These are phyloP conservation scores for Prostheceraeus crozeri DNA, from an alignment of 2,888 invertebrate genomes.

Conservation along the genomic window DNA sequence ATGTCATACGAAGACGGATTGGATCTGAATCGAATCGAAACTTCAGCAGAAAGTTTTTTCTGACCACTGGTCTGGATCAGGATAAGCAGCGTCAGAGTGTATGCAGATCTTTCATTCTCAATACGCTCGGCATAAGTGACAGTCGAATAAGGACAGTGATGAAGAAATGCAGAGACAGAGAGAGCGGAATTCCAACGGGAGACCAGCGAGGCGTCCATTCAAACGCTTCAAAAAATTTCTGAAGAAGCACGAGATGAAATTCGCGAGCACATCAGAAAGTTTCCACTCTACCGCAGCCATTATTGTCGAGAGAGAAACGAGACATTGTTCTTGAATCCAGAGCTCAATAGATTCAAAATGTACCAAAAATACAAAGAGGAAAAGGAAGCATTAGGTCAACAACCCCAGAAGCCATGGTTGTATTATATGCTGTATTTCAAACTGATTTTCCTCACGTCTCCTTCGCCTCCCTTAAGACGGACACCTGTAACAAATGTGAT, in stretches of 20 bases:
- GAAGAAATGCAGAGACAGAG: too few species aligned
- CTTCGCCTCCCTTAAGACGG: slow-evolving; percentile 24
- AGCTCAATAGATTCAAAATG: slow-evolving; percentile 5
- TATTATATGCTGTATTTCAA: slow-evolving; percentile 27
- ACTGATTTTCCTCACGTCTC: slow-evolving; percentile 15
- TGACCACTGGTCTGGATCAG: too few species aligned
- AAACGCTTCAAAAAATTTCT: too few species aligned
- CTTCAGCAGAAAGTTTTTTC: too few species aligned
- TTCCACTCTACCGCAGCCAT: slow-evolving; percentile 13
- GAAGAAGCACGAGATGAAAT: slow-evolving; percentile 1
- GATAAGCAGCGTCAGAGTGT: too few species aligned
- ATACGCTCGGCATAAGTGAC: too few species aligned
- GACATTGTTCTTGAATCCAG: slow-evolving; percentile 9
- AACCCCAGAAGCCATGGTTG: slow-evolving; percentile 9
- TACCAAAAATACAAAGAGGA: slow-evolving; percentile 7
- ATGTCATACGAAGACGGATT: too few species aligned
- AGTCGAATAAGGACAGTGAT: too few species aligned
- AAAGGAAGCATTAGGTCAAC: slow-evolving; percentile 5
- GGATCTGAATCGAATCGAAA: too few species aligned
- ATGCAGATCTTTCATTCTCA: too few species aligned
- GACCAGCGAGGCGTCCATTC: too few species aligned
- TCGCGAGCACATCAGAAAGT: slow-evolving; percentile 20
- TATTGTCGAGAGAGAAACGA: slow-evolving; percentile 15
- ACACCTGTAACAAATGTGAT: slow-evolving; percentile 10
- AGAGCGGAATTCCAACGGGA: too few species aligned